Evolutionary conservation across 2,113 vertebrate genomes (phyloP).

Genomic region (Cygnus buccinator): DNA sequence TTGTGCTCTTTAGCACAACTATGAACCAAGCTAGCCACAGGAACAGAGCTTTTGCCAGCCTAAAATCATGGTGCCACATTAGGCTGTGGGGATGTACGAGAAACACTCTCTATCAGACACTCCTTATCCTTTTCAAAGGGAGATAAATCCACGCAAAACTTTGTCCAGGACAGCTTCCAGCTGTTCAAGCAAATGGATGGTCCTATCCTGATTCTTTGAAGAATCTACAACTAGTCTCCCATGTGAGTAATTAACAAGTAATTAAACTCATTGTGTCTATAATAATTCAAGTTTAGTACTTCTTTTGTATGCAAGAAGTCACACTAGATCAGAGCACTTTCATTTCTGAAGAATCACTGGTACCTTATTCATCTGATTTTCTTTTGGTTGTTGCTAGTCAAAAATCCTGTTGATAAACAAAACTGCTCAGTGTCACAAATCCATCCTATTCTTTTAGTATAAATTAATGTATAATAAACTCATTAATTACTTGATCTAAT

Average conservation of each 20-base stretch:
- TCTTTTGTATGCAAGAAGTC: background rate
- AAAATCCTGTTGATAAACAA: background rate
- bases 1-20: fast-evolving
- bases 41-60: background rate
- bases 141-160: background rate
- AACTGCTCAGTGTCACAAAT: background rate
- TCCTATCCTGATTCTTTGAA: background rate
- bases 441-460: background rate
- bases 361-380: background rate
- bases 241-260: too few relatives aligned
- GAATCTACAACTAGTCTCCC: background rate
- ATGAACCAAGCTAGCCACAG: background rate
- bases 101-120: background rate
- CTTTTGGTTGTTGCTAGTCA: background rate
- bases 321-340: background rate
- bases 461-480: background rate
- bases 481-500: background rate
- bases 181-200: background rate
- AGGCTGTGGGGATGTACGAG: background rate
- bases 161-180: background rate
- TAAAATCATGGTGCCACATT: background rate
- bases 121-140: background rate
- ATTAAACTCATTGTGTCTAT: background rate
- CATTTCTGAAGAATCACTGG: background rate
- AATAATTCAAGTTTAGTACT: background rate